phyloP scores from a whole-genome alignment of 2,113 vertebrate species.

The Haemorhous mexicanus region DNA sequence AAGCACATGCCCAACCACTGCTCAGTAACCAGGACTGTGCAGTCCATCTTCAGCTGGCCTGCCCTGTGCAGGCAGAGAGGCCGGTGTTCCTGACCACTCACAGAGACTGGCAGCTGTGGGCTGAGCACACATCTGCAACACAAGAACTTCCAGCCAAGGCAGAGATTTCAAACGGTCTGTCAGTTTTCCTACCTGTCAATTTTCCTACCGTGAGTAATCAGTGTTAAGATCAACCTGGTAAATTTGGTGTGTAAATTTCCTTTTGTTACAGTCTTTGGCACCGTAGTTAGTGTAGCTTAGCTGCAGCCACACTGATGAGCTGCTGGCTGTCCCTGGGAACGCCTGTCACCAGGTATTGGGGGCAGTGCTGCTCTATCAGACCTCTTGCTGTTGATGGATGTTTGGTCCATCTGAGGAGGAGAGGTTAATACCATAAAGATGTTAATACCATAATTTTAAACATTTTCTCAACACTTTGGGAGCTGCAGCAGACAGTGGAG shows the following conservation, averaged over 20 bases:
- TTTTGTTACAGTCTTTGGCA: background rate
- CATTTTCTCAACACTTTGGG: background rate
- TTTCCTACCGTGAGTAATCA: background rate
- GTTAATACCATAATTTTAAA: slow-evolving; percentile 21
- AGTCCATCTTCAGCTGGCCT: background rate
- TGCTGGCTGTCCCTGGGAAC: background rate
- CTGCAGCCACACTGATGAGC: background rate
- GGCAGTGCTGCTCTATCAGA: background rate
- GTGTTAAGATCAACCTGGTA: background rate
- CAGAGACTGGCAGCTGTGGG: background rate
- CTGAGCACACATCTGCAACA: background rate
- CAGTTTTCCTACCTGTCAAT: background rate
- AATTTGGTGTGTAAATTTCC: background rate
- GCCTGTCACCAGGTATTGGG: background rate
- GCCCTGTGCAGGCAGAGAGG: background rate
- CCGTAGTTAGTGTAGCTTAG: background rate
- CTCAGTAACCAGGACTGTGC: background rate
- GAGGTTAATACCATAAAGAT: background rate
- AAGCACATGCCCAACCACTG: background rate
- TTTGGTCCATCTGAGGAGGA: background rate
- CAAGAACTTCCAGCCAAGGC: background rate
- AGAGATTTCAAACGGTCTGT: background rate
- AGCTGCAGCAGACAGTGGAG: background rate
- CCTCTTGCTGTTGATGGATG: background rate
- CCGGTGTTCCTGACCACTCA: background rate